Evolutionary conservation across 2,888 invertebrate species (phyloP).

Genomic region (Plemyria rubiginata): DNA sequence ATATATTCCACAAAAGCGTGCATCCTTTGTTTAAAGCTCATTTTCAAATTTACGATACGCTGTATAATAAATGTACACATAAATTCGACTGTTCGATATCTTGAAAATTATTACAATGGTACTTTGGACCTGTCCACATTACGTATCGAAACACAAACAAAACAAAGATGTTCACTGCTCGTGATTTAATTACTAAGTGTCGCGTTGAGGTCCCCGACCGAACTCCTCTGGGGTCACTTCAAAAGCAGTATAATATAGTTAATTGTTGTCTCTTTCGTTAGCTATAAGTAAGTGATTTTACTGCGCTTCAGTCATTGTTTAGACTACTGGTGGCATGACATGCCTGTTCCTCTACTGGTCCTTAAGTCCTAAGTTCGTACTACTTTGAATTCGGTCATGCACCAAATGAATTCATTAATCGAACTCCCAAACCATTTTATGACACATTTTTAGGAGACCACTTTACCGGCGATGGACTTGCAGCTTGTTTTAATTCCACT

Average conservation of each 20-base stretch:
- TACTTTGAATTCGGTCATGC: too few species aligned
- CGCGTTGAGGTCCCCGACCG: conserved; percentile 53
- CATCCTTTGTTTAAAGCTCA: conserved; percentile 9
- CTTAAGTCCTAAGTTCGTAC: too few species aligned
- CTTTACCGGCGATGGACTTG: too few species aligned
- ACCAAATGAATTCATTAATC: too few species aligned
- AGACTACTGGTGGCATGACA: too few species aligned
- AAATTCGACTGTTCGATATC: conserved; percentile 34
- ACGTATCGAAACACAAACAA: conserved; percentile 34
- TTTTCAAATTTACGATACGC: conserved; percentile 12
- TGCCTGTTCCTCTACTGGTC: too few species aligned
- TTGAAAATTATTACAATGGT: conserved; percentile 45
- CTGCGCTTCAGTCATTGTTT: too few species aligned
- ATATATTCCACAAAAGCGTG: too few species aligned
- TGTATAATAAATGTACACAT: conserved; percentile 5
- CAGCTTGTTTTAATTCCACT: too few species aligned
- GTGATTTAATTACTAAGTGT: conserved; percentile 43
- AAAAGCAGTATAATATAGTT: conserved; percentile 3
- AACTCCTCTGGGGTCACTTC: conserved; percentile 53
- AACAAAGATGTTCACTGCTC: conserved; percentile 46
- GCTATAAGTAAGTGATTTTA: not conserved
- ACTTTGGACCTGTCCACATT: conserved; percentile 43
- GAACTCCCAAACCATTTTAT: too few species aligned
- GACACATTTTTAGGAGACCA: too few species aligned
- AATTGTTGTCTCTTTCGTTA: conserved; percentile 8